Evolutionary conservation across 2,113 vertebrate genomes (phyloP), one percentile per base, ranked within the genome.

Genomic region (Apteryx owenii): DNA sequence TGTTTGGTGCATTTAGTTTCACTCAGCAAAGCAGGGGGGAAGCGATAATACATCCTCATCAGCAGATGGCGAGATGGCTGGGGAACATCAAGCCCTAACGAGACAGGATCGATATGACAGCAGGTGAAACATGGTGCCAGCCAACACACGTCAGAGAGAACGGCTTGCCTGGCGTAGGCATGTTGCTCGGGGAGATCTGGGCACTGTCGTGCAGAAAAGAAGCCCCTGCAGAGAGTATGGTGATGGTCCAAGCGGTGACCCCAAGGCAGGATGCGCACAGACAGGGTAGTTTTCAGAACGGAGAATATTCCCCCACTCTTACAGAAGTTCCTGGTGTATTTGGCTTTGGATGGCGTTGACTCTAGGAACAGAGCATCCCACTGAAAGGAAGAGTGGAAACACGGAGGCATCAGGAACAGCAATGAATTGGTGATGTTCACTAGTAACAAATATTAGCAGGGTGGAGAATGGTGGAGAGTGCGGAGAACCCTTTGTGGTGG

Each of bases 21-120:
- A 50, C 33, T 91, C 0, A 0, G 40, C 71, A 56, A 77, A 51
- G 72, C 26, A 61, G 69, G 77, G 91, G 91, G 82, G 77, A 92
- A 72, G 76, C 1, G 25, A 38, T 68, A 85, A 88, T 76, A 31
- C 0, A 1, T 92, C 79, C 62, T 76, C 0, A 0, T 81, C 76
- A 70, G 92, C 95, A 96, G 95, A 94, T 95, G 93, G 90, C 92
- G 88, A 5, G 68, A 85, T 91, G 95, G 48, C 62, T 66, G 11
- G 75, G 79, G 53, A 83, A 83, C 10, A 19, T 90, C 54, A 58
- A 64, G 68, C 62, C 81, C 62, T 69, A 33, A 40, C 66, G 56
- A 29, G 86, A 62, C 78, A 85, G 92, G 81, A 48, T 82, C 66
- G 69, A 26, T 7, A 6, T 11, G 22, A 66, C 89, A 95, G 89